Evolutionary conservation across 2,113 vertebrate genomes (phyloP).

Genomic region (Chauna torquata): DNA sequence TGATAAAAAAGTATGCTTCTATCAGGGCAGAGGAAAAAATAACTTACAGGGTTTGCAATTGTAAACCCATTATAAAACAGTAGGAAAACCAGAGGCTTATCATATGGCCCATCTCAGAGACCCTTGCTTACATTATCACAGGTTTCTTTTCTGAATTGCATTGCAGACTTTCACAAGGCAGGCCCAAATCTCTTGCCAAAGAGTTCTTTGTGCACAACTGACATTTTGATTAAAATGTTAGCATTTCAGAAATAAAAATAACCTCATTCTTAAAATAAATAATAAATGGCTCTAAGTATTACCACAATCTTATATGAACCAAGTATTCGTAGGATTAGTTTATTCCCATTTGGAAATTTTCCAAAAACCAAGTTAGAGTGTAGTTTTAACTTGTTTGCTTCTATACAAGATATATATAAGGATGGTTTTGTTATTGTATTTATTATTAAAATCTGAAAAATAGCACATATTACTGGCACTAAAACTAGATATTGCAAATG

Average conservation of each 20-base stretch:
- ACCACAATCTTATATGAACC: background rate
- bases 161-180: background rate
- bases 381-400: background rate
- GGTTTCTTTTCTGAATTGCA: background rate
- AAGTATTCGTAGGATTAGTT: background rate
- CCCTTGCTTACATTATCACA: background rate
- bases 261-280: background rate
- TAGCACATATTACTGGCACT: background rate
- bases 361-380: background rate
- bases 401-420: background rate
- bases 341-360: background rate
- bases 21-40: background rate
- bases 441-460: background rate
- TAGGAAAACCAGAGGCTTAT: background rate
- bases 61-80: background rate
- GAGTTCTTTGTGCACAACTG: background rate
- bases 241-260: background rate
- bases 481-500: background rate
- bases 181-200: background rate
- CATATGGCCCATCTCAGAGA: background rate
- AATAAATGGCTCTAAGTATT: background rate
- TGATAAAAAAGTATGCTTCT: background rate
- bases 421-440: background rate
- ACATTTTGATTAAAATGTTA: background rate
- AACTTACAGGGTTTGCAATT: background rate